Evolutionary conservation across 2,797 vertebrate genomes (phyloP).

Genomic region (Delichon dasypus): DNA sequence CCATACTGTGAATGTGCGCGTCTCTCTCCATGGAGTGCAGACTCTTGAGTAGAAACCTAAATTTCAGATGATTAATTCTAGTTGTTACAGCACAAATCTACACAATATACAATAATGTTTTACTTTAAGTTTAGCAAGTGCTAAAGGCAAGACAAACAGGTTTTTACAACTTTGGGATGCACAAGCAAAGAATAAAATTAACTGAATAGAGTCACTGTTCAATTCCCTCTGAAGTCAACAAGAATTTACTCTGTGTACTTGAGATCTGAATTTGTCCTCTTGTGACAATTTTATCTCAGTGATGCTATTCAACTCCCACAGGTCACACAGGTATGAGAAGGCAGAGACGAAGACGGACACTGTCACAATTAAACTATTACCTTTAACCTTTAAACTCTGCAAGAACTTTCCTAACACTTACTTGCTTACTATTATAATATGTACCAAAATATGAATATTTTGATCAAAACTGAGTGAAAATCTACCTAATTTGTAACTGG

Average conservation of each 20-base stretch:
- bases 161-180: not conserved
- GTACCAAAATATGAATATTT: not conserved
- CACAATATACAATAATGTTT: not conserved
- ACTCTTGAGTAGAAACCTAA: not conserved
- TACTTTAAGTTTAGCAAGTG: constrained; percentile 13
- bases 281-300: not conserved
- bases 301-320: not conserved
- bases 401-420: not conserved
- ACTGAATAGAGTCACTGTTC: not conserved
- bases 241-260: not conserved
- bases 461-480: not conserved
- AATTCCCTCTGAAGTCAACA: not conserved
- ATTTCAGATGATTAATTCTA: not conserved
- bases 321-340: not conserved
- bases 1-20: not conserved
- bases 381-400: not conserved
- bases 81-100: not conserved
- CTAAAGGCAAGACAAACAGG: not conserved
- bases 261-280: not conserved
- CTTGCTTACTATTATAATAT: not conserved
- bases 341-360: not conserved
- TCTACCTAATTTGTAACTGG: not conserved
- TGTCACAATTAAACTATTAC: not conserved
- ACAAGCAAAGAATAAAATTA: not conserved
- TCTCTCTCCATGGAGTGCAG: not conserved